Base-by-base conservation (phyloP, 2,113 vertebrate genomes). In the Lagopus leucura region DNA sequence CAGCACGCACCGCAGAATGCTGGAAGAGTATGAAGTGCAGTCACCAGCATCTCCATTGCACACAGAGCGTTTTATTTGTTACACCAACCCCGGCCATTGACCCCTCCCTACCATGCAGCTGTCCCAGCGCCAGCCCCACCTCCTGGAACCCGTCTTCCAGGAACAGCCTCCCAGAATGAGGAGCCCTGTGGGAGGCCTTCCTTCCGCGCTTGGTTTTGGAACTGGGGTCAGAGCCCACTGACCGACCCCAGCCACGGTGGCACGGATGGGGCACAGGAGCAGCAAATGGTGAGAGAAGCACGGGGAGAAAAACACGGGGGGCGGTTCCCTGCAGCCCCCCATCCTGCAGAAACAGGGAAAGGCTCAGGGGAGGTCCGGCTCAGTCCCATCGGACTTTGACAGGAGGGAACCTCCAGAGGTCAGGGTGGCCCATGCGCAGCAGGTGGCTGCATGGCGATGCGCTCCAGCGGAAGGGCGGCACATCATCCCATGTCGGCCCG, bases 381-480 rank as follows among this genome's bases (percentile, higher is more conserved):
- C 98, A 97, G 72, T 97, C 96, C 99, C 99, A 99, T 16, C 8
- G 92, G 91, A 99, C 97, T 81, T 96, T 94, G 66, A 99, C 22
- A 1, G 98, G 98, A 8, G 93, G 96, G 93, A 99, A 99, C 70
- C 91, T 97, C 99, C 99, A 99, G 83, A 97, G 97, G 97, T 99
- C 99, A 0, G 99, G 99, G 13, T 99, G 99, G 5, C 99, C 99
- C 98, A 99, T 99, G 96, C 99, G 99, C 28, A 98, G 81, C 69
- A 98, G 94, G 60, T 85, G 54, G 21, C 85, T 96, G 95, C 98
- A 99, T 1, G 99, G 98, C 0, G 99, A 99, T 0, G 92, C 34
- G 91, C 98, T 99, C 99, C 99, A 99, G 96, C 98, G 98, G 97
- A 99, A 99, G 0, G 98, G 97, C 3, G 99, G 99, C 10, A 99